Conservation (phyloP, 2,888 invertebrate genomes). For the Limnephilus lunatus region DNA sequence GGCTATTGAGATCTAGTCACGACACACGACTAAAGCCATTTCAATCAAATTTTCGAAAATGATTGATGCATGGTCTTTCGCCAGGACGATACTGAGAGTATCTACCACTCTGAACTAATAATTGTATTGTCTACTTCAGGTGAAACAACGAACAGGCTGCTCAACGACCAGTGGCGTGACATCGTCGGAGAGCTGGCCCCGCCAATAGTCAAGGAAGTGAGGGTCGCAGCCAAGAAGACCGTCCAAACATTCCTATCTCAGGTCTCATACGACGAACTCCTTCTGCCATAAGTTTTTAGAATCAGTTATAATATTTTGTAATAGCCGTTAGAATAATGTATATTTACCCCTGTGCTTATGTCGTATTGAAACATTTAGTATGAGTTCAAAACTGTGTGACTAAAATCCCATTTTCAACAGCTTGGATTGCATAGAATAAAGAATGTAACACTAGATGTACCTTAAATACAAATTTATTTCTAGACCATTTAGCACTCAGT, state of each 20-base stretch:
- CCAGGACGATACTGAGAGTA: no score
- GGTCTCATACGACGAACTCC: constrained; percentile 53
- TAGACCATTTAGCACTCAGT: no score
- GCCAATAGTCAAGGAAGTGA: constrained; percentile 53
- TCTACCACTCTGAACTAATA: background rate
- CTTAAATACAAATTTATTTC: no score
- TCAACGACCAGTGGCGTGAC: constrained; percentile 63
- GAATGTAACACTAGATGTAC: no score
- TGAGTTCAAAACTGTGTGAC: background rate
- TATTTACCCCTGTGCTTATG: background rate
- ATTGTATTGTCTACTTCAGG: constrained; percentile 46
- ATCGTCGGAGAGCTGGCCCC: constrained; percentile 58
- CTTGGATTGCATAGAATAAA: no score
- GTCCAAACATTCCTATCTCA: constrained; percentile 52
- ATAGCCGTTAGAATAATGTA: background rate
- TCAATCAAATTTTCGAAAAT: no score
- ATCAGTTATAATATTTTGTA: background rate
- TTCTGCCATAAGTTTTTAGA: constrained; percentile 38
- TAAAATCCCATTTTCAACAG: no score
- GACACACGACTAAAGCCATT: no score
- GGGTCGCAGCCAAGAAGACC: constrained; percentile 39
- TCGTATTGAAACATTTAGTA: background rate
- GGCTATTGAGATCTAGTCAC: no score
- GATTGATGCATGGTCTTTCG: no score
- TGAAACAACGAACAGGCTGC: constrained; percentile 61